These are phyloP conservation scores for Drosophila ustulata DNA, from an alignment of 2,888 invertebrate species.

Conservation along the genomic window DNA sequence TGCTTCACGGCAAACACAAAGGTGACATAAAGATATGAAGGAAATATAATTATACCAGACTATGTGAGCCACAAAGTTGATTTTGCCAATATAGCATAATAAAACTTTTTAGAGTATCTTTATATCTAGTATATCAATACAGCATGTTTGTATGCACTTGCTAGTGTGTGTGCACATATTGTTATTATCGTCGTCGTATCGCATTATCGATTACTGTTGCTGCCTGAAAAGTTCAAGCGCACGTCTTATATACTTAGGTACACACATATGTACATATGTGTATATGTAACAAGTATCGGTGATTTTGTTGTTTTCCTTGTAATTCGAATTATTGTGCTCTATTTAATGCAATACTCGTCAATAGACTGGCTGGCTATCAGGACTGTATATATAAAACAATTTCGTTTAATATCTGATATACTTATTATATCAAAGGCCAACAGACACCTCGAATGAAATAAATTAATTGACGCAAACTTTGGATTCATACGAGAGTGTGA, in stretches of 20 bases:
- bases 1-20: constrained; percentile 19
- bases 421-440: constrained; percentile 38
- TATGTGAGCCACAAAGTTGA: constrained; percentile 20
- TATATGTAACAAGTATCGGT: constrained; percentile 1
- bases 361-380: constrained; percentile 2
- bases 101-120: constrained; percentile 58
- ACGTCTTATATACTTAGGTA: neutral
- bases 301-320: constrained; percentile 23
- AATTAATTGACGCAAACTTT: constrained; percentile 55
- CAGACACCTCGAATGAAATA: constrained; percentile 35
- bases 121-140: constrained; percentile 13
- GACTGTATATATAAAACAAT: constrained; percentile 5
- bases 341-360: constrained; percentile 2
- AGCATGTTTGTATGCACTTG: constrained; percentile 6
- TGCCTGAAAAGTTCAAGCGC: constrained; percentile 19
- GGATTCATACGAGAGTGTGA: constrained; percentile 11
- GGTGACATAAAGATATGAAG: constrained; percentile 45
- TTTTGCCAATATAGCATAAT: constrained; percentile 41
- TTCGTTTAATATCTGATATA: constrained; percentile 57
- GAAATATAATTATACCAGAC: constrained; percentile 3
- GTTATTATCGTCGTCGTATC: constrained; percentile 41
- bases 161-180: constrained; percentile 1
- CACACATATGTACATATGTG: neutral
- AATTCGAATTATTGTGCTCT: neutral
- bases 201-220: constrained; percentile 51